phyloP scores from a whole-genome alignment of 2,113 vertebrate species.

The Terrapene triunguis region DNA sequence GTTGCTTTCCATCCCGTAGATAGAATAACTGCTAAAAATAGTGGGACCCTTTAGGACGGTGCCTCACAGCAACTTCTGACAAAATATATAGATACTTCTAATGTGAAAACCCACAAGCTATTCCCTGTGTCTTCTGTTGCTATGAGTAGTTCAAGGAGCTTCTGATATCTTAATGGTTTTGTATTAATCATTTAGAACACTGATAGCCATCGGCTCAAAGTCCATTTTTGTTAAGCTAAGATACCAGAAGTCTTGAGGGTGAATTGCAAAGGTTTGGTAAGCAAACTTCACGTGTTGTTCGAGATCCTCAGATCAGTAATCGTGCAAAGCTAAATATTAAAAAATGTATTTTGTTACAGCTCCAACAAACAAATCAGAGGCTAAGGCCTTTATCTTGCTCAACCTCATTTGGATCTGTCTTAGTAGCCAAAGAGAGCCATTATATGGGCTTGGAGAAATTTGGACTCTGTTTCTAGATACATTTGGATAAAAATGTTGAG shows the following conservation, averaged over 20 bases:
- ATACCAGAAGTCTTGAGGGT: not conserved
- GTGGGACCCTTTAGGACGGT: accelerated
- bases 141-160: not conserved
- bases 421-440: not conserved
- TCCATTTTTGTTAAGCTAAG: not conserved
- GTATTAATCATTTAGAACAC: constrained; percentile 8
- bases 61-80: constrained; percentile 20
- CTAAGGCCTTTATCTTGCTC: not conserved
- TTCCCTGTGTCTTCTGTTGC: not conserved
- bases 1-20: not conserved
- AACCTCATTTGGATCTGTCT: not conserved
- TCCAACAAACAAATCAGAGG: not conserved
- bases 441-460: not conserved
- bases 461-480: not conserved
- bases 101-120: not conserved
- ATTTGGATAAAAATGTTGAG: not conserved
- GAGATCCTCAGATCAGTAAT: not conserved
- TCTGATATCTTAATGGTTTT: not conserved
- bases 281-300: not conserved
- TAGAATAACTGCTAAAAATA: not conserved
- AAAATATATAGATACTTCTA: not conserved
- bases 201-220: not conserved
- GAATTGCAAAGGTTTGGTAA: not conserved
- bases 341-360: not conserved
- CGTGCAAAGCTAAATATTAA: not conserved